Percentiles rank a stretch among this genome's conserved stretches.
Conservation (phyloP, 1,140 invertebrate genomes). For the Helicoverpa zea region DNA sequence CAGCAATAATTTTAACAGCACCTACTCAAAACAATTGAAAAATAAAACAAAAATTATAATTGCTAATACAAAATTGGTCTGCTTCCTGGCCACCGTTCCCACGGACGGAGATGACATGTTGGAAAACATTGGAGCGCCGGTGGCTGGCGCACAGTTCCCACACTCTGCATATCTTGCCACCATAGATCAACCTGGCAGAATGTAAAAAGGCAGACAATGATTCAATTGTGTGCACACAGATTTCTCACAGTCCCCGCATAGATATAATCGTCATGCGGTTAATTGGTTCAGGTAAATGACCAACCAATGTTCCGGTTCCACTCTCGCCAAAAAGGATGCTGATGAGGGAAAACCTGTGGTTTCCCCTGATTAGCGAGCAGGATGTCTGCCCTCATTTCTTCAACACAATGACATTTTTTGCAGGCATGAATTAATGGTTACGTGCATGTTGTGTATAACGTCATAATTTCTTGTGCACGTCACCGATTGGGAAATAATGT, state of each 20-base stretch:
- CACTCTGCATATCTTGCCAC: constrained; percentile 85
- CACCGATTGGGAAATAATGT: constrained; percentile 67
- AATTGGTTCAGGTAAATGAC: constrained; percentile 85
- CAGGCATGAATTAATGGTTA: constrained; percentile 66
- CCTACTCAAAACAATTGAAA: constrained; percentile 55
- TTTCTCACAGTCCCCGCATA: constrained; percentile 81
- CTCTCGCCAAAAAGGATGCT: constrained; percentile 36
- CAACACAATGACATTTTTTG: constrained; percentile 59
- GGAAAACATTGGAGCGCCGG: constrained; percentile 73
- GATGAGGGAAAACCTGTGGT: constrained; percentile 38
- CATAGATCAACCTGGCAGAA: constrained; percentile 82
- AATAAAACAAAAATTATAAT: constrained; percentile 61
- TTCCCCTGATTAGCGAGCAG: constrained; percentile 57
- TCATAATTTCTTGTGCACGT: constrained; percentile 73
- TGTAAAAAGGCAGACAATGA: constrained; percentile 85
- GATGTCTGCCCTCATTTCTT: constrained; percentile 59
- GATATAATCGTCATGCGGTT: constrained; percentile 80
- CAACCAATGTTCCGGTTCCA: constrained; percentile 61
- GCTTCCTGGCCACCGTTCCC: constrained; percentile 66
- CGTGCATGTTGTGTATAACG: constrained; percentile 59
- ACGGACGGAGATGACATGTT: constrained; percentile 82
- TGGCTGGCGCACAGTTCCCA: constrained; percentile 71
- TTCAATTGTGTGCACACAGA: constrained; percentile 84
- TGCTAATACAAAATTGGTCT: constrained; percentile 56
- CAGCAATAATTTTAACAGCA: not conserved